A percentile compares a stretch with the other conserved stretches of the same genome.
Conservation (phyloP, 1,140 invertebrate genomes). For the Lasioglossum baleicum region DNA sequence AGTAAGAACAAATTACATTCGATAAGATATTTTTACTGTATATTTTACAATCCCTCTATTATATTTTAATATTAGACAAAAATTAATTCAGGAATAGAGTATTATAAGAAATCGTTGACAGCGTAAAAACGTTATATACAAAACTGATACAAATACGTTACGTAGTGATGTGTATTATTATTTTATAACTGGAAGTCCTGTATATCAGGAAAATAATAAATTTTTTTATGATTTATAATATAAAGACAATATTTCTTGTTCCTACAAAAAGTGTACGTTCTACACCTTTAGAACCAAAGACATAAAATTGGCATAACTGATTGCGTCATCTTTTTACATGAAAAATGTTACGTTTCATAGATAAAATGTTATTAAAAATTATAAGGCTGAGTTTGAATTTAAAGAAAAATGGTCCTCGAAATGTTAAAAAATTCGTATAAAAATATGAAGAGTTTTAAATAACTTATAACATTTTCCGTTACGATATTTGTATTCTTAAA, state of each 20-base stretch:
- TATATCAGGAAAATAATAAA: background rate
- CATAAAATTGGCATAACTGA: no score
- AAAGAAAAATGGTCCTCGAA: no score
- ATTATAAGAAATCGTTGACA: background rate
- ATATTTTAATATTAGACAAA: slow-evolving; percentile 13
- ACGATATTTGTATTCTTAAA: background rate
- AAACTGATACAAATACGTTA: slow-evolving; percentile 18
- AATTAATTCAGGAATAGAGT: background rate
- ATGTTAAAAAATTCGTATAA: no score
- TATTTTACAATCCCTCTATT: slow-evolving; percentile 25
- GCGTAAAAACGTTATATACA: slow-evolving; percentile 22
- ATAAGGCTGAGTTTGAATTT: no score
- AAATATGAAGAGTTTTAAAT: no score
- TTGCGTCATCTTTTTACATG: no score
- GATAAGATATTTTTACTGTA: background rate
- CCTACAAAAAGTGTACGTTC: background rate
- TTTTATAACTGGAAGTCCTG: background rate
- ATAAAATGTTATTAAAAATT: no score
- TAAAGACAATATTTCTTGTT: background rate
- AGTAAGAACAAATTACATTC: slow-evolving; percentile 6
- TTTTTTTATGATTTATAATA: background rate
- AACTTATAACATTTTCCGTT: background rate
- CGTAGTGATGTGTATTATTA: background rate
- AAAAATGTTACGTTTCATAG: no score
- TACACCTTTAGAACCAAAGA: no score